phyloP scores from a whole-genome alignment of 2,888 invertebrate genomes.

The Strigamia maritima region DNA sequence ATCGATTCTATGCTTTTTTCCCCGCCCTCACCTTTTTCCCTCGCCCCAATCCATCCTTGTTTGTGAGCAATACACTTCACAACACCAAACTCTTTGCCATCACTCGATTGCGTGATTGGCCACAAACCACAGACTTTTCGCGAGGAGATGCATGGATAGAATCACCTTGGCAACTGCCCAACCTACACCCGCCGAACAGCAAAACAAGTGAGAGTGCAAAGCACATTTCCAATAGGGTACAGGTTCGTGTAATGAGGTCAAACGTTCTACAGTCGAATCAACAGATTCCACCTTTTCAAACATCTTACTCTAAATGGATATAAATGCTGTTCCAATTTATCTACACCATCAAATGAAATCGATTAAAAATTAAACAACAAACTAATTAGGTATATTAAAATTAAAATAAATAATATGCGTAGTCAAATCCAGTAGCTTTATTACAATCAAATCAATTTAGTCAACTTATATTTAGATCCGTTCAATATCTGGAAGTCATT shows the following conservation, averaged over 20 bases:
- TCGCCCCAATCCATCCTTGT: background rate
- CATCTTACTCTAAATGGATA: background rate
- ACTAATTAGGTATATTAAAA: no score
- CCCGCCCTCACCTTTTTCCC: no score
- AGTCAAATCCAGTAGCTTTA: no score
- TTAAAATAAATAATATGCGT: no score
- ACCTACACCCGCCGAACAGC: background rate
- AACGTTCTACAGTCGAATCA: background rate
- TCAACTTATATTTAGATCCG: no score
- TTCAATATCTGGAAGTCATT: no score
- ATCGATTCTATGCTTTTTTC: no score
- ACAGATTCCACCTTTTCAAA: background rate
- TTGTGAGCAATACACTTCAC: background rate
- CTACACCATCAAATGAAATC: background rate
- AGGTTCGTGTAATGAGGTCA: background rate
- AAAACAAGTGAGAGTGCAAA: slow-evolving; percentile 4
- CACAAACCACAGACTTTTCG: slow-evolving; percentile 4
- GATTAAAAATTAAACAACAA: no score
- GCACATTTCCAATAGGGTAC: background rate
- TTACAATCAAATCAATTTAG: no score
- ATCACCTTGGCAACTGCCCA: slow-evolving; percentile 4
- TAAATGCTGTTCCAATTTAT: background rate
- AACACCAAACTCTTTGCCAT: background rate
- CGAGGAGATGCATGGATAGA: background rate
- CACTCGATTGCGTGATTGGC: slow-evolving; percentile 4